Evolutionary conservation across 2,888 invertebrate genomes (phyloP).

Genomic region (Pristionchus exspectatus): DNA sequence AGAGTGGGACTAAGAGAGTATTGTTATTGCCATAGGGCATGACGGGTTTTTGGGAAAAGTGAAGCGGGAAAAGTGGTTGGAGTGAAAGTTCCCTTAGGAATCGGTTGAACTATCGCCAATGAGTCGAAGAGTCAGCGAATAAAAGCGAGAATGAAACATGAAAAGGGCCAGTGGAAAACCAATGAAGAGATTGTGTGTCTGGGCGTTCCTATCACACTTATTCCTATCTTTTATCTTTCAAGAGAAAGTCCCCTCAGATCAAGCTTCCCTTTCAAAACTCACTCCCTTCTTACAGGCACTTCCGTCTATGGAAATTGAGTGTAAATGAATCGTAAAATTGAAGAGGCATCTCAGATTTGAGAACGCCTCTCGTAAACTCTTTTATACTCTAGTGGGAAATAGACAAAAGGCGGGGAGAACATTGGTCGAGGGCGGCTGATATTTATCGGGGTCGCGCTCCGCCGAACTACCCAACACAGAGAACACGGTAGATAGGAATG

Average conservation of each 20-base stretch:
- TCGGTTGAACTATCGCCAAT: neutral
- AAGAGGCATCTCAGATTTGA: conserved; percentile 7
- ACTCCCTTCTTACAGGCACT: neutral
- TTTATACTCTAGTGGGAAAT: conserved; percentile 34
- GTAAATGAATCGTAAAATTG: neutral
- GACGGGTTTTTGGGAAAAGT: conserved; percentile 46
- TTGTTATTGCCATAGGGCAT: conserved; percentile 37
- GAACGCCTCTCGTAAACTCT: neutral
- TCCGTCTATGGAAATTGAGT: conserved; percentile 27
- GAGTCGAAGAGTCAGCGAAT: neutral
- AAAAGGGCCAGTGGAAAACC: neutral
- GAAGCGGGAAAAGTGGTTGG: conserved; percentile 14
- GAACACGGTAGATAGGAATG: neutral
- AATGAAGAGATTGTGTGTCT: neutral
- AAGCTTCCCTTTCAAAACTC: neutral
- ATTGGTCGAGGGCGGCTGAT: neutral
- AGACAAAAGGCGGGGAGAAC: conserved; percentile 17
- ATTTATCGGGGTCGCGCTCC: conserved; percentile 12
- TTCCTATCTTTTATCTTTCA: neutral
- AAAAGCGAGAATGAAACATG: neutral
- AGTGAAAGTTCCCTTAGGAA: conserved; percentile 24
- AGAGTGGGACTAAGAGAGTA: neutral
- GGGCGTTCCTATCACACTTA: conserved; percentile 22
- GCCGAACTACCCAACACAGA: neutral
- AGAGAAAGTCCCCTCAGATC: conserved; percentile 18